phyloP scores from a whole-genome alignment of 2,888 invertebrate species.

The Falcaria lacertinaria region DNA sequence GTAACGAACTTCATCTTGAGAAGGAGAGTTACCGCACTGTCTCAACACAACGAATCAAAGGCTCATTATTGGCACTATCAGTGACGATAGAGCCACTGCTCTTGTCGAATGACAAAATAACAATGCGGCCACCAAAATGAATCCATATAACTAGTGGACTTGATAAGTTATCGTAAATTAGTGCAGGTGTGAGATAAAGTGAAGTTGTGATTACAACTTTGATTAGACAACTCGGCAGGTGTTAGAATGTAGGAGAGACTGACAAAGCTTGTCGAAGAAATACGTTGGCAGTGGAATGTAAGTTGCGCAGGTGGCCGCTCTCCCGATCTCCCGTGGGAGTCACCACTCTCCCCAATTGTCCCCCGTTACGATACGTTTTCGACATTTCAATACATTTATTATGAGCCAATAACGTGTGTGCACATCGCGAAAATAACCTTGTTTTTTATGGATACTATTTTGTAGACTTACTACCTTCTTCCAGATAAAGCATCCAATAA shows the following conservation, averaged over 20 bases:
- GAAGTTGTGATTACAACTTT: conserved; percentile 15
- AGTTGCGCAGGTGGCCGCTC: conserved; percentile 27
- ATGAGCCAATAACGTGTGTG: conserved; percentile 47
- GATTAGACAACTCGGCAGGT: not conserved
- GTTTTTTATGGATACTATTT: too few relatives aligned
- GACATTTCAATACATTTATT: conserved; percentile 42
- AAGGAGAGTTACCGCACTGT: conserved; percentile 6
- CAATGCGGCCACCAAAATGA: conserved; percentile 19
- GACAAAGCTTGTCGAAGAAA: too few relatives aligned
- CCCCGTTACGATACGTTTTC: conserved; percentile 15
- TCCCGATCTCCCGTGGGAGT: conserved; percentile 15
- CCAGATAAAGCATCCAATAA: too few relatives aligned
- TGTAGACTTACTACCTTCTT: too few relatives aligned
- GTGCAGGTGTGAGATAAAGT: conserved; percentile 57
- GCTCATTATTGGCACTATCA: conserved; percentile 8
- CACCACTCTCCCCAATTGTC: conserved; percentile 12
- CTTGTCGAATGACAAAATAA: conserved; percentile 22
- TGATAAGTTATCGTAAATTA: conserved; percentile 56
- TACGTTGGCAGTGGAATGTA: too few relatives aligned
- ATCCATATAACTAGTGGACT: conserved; percentile 24
- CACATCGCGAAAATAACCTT: not conserved
- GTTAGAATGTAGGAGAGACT: too few relatives aligned
- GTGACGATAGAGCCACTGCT: not conserved
- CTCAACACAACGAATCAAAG: conserved; percentile 5
- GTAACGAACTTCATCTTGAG: conserved; percentile 35